Evolutionary conservation across 2,888 invertebrate genomes (phyloP).

Genomic region (Polydrusus cervinus): DNA sequence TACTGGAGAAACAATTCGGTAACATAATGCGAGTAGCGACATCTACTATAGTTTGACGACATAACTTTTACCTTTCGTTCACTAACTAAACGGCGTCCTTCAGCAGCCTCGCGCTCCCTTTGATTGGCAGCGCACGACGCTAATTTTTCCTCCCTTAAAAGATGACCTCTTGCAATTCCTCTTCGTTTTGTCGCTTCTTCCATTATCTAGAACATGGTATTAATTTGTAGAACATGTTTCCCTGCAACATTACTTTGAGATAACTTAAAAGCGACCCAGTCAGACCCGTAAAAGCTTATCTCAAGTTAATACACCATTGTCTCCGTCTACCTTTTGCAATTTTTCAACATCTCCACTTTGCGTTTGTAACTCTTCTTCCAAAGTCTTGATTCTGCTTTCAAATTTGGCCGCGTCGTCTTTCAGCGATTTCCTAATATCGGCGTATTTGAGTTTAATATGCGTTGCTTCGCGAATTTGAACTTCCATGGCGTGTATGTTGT

Average conservation of each 20-base stretch:
- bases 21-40: too few species aligned
- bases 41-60: too few species aligned
- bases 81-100: conserved; percentile 81
- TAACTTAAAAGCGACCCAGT: too few species aligned
- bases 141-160: conserved; percentile 81
- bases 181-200: conserved; percentile 84
- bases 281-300: too few species aligned
- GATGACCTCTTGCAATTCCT: conserved; percentile 79
- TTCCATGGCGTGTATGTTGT: conserved; percentile 86
- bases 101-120: conserved; percentile 77
- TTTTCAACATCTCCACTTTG: conserved; percentile 85
- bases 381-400: conserved; percentile 80
- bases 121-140: conserved; percentile 80
- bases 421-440: conserved; percentile 80
- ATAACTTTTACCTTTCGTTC: conserved; percentile 73
- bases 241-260: too few species aligned
- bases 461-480: conserved; percentile 89
- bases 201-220: conserved; percentile 81
- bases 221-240: too few species aligned
- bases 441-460: conserved; percentile 85
- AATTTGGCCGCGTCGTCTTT: conserved; percentile 83
- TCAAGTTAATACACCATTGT: too few species aligned
- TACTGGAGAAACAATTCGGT: too few species aligned
- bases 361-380: conserved; percentile 79
- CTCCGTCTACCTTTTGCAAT: conserved; percentile 73